Evolutionary conservation across 2,888 invertebrate species (phyloP).

Genomic region (Physocephala rufipes): DNA sequence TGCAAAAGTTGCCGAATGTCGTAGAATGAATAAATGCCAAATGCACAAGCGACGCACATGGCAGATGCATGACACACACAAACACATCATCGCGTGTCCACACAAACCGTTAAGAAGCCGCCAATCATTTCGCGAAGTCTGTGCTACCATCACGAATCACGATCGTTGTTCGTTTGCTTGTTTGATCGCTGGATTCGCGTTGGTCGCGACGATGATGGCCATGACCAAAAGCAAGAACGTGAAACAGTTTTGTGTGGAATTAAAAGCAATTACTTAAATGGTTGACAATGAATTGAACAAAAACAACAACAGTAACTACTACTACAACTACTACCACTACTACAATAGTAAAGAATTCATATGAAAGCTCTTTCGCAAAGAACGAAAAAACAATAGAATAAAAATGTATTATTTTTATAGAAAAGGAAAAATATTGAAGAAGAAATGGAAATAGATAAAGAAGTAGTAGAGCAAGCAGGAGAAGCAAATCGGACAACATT

Average conservation of each 20-base stretch:
- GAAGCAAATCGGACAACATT: too few relatives aligned
- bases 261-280: conserved; percentile 22
- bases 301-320: conserved; percentile 13
- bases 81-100: background rate
- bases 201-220: background rate
- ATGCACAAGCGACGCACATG: background rate
- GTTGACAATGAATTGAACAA: conserved; percentile 1
- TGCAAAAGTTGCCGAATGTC: too few relatives aligned
- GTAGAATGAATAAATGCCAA: too few relatives aligned
- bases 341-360: background rate
- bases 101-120: conserved; percentile 12
- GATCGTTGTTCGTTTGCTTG: background rate
- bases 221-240: background rate
- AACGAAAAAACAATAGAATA: too few relatives aligned
- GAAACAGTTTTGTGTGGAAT: conserved; percentile 11
- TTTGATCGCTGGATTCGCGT: background rate
- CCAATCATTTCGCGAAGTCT: background rate
- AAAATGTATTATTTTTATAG: too few relatives aligned
- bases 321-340: background rate
- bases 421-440: too few relatives aligned
- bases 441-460: too few relatives aligned
- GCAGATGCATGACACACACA: background rate
- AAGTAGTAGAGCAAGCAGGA: too few relatives aligned
- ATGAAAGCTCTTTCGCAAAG: too few relatives aligned
- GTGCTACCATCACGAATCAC: background rate